A percentile compares a stretch with the other conserved stretches of the same genome.
Conservation (phyloP, 1,140 invertebrate genomes). For the Pentalonia nigronervosa region DNA sequence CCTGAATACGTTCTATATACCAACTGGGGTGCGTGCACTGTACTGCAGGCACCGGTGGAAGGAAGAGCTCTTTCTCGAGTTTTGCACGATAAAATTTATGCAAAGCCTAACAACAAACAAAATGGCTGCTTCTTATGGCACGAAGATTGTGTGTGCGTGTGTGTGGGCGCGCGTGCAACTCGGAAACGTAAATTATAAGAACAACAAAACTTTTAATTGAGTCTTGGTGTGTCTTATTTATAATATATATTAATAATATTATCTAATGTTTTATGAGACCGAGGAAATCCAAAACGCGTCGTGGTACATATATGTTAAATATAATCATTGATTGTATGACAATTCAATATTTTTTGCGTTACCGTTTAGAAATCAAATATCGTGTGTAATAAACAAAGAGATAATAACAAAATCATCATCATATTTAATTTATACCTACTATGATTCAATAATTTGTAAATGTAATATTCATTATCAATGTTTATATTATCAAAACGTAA, state of each 20-base stretch:
- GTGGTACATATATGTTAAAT: not conserved
- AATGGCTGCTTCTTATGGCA: slow-evolving; percentile 50
- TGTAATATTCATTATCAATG: not conserved
- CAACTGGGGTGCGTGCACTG: not conserved
- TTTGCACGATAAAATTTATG: slow-evolving; percentile 56
- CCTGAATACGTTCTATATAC: slow-evolving; percentile 26
- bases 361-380: not conserved
- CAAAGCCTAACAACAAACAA: slow-evolving; percentile 56
- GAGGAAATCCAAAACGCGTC: not conserved
- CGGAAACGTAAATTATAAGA: slow-evolving; percentile 54
- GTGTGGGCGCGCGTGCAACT: too few species aligned
- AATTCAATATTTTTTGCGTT: not conserved
- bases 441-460: too few species aligned
- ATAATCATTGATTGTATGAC: too few species aligned
- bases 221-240: slow-evolving; percentile 34
- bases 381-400: not conserved
- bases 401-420: not conserved
- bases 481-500: not conserved
- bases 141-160: not conserved
- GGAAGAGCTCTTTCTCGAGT: slow-evolving; percentile 51
- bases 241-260: slow-evolving; percentile 10
- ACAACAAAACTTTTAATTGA: slow-evolving; percentile 58
- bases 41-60: not conserved
- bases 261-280: not conserved
- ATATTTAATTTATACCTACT: not conserved